Base-by-base conservation (phyloP, 2,797 vertebrate species). In the Megaceryle alcyon region DNA sequence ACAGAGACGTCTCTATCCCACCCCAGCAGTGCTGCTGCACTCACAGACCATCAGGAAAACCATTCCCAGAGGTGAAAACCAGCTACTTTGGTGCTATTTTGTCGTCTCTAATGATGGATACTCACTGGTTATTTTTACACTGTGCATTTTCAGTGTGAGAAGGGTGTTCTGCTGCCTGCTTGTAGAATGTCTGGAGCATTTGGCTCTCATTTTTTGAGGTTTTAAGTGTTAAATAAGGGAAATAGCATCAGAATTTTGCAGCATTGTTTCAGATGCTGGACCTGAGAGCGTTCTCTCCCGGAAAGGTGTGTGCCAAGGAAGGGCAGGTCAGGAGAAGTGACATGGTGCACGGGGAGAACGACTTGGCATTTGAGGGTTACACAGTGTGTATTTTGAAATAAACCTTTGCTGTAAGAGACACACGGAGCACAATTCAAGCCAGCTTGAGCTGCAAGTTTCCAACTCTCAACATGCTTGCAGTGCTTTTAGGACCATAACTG, bases 321-420 rank as follows among this genome's bases (percentile, higher is more conserved):
- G 48, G 60, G 48, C 51, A 51, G 39, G 33, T 29, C 35, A 63
- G 60, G 54, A 71, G 66, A 23, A 65, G 18, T 3, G 25, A 8
- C 39, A 16, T 19, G 0, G 0, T n/a, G 29, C 44, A 60, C 44
- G 26, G 57, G 41, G 9, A 53, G 48, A 60, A 28, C 2, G 20
- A 19, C 57, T 81, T 23, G 11, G 35, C 3, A 2, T 59, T 26
- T 17, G 39, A 41, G 11, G n/a, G 21, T 5, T 17, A 11, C 49
- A 4, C 0, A 2, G 5, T 5, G 1, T 3, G 2, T 26, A 4
- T 76, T 72, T 43, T 31, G 60, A 65, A 85, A 54, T 1, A 49
- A 66, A 39, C 7, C 3, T 85, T 70, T 86, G 21, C 41, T 59
- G 4, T 13, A 11, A 72, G 56, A 66, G 31, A 29, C 28, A 35